Conservation (phyloP, 2,113 vertebrate species). For the Electrona antarctica region DNA sequence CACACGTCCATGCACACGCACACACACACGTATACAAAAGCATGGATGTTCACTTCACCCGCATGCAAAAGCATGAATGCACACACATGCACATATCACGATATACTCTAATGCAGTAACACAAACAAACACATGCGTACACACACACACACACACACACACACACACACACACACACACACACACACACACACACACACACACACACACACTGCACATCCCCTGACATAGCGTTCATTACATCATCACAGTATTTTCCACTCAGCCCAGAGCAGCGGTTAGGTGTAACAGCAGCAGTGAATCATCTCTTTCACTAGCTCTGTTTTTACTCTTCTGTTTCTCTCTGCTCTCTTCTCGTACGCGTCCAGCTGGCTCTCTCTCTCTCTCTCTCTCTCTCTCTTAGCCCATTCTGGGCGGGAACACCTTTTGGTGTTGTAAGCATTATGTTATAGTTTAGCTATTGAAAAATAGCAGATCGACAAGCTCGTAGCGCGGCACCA, state of each 20-base stretch:
- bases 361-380: constrained; percentile 51
- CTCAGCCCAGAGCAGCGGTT: constrained; percentile 51
- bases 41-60: too few relatives aligned
- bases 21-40: too few relatives aligned
- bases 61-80: too few relatives aligned
- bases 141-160: not conserved
- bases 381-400: too few relatives aligned
- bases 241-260: constrained; percentile 70
- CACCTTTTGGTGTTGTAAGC: too few relatives aligned
- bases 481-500: too few relatives aligned
- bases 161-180: too few relatives aligned
- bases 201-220: constrained; percentile 19
- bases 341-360: constrained; percentile 35
- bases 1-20: not conserved
- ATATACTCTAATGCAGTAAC: not conserved
- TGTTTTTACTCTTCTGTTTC: constrained; percentile 42
- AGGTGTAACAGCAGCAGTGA: constrained; percentile 22
- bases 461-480: too few relatives aligned
- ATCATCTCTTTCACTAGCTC: constrained; percentile 54
- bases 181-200: too few relatives aligned
- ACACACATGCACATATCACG: too few relatives aligned
- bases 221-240: constrained; percentile 64
- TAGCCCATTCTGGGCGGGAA: too few relatives aligned
- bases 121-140: constrained; percentile 5
- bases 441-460: too few relatives aligned